Evolutionary conservation across 1,140 invertebrate species (phyloP), one percentile per base, ranked within the genome.

Genomic region (Drosophila santomea): DNA sequence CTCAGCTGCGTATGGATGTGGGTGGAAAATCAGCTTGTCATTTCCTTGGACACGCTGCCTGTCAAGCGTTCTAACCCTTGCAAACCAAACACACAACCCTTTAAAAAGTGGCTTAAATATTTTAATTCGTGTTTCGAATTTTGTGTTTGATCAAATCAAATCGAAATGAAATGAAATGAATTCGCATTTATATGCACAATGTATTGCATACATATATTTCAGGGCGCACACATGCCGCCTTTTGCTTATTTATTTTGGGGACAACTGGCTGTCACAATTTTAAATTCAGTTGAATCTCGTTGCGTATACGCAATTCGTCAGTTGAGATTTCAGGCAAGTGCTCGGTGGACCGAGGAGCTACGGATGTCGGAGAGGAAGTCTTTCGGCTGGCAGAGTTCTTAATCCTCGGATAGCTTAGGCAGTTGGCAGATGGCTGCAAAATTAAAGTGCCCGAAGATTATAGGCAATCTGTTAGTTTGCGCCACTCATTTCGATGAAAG

Each of bases 241-340:
- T 73, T 78, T 86, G 74, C 67, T 78, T 79, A 83, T 84, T 75
- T 84, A 84, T 84, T 84, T 74, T 36, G 64, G 63, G 60, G 60
- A 75, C 75, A 58, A 79, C 56, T 78, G 84, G 76, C 71, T 86
- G 81, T 78, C 82, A 85, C 78, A 86, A 81, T 86, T 81, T 85
- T 48, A 82, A 85, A 85, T 78, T 81, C 73, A 78, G 62, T 74
- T 63, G 78, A 75, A 54, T 67, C 50, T 45, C 66, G 47, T 64
- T 76, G 78, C 78, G 78, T 80, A 68, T 80, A 80, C 81, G 82
- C 82, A 85, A 88, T 86, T 86, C 83, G 83, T 85, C 82, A 85
- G 82, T 69, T 55, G 72, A 81, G 80, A 75, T 74, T 83, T 83
- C 48, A 63, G 69, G 25, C 58, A 50, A 59, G 69, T 35, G 15